Evolutionary conservation across 2,888 invertebrate genomes (phyloP), one percentile per base, ranked within the genome.

Genomic region (Ophion slaviceki): DNA sequence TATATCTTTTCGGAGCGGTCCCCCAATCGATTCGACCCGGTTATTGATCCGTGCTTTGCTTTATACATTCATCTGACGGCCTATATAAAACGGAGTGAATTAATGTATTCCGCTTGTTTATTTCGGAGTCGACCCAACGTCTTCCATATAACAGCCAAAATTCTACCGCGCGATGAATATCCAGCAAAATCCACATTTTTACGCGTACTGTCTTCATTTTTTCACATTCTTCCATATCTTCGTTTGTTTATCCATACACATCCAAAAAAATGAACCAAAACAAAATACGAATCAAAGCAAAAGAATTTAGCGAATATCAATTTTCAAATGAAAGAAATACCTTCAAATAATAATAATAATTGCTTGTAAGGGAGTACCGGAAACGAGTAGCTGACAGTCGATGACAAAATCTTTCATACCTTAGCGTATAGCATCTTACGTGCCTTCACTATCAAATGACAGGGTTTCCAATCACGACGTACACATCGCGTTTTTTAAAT

Each of bases 381-480:
- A 36, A 8, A 70, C 17, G 32, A 32, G 20, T 71, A 71, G 10
- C 36, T 28, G 28, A 7, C 53, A 36, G 10, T 62, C 45, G 47
- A 62, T 8, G 20, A 45, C 10, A 8, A 53, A 28, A 36, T 20
- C 70, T 67, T n/a, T 47, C 47, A 62, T 68, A 45, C 66, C 20
- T 75, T n/a, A 32, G 59, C 68, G 79, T 79, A 66, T 36, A 77
- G n/a, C 45, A 14, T 59, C 32, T 70, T 70, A 76, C 75, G 80
- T 67, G 76, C 70, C 36, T 75, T 59, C 10, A 61, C 17, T 80
- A 24, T 14, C 57, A 66, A 66, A 66, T 72, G 11, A 47, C 24
- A 61, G n/a, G 7, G 20, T 62, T 61, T 70, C n/a, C 62, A 32
- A 53, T 45, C 36, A 11, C 28, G 11, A 17, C 24, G 45, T 70